These are phyloP conservation scores for Micromys minutus DNA, from an alignment of 2,113 vertebrate genomes.

Conservation along the genomic window DNA sequence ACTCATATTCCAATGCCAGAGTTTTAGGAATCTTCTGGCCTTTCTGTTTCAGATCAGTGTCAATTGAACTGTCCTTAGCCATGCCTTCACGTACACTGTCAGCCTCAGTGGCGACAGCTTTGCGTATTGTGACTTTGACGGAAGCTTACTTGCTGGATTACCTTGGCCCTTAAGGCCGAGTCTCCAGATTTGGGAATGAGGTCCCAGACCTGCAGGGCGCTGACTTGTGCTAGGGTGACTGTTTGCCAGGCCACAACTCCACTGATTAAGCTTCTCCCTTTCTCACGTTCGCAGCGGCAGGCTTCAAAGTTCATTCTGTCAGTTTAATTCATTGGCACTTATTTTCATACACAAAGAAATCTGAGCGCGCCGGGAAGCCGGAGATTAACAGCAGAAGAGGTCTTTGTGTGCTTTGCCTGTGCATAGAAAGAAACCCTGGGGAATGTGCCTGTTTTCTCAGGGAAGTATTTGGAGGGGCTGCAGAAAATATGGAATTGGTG, in stretches of 20 bases:
- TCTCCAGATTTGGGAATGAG: neutral
- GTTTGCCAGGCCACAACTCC: neutral
- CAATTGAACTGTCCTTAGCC: neutral
- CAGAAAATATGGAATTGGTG: neutral
- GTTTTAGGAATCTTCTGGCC: neutral
- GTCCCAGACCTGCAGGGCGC: neutral
- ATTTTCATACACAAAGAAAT: conserved; percentile 37
- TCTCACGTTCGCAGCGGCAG: neutral
- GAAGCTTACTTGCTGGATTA: neutral
- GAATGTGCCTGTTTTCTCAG: neutral
- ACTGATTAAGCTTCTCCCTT: neutral
- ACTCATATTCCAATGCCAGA: neutral
- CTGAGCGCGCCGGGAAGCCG: neutral
- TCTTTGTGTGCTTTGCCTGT: neutral
- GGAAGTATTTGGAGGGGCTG: neutral
- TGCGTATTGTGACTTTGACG: neutral
- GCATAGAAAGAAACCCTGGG: neutral
- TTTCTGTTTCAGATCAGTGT: neutral
- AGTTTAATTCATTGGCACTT: neutral
- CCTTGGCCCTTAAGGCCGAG: neutral
- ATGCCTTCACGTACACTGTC: neutral
- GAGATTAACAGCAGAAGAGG: neutral
- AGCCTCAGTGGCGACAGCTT: neutral
- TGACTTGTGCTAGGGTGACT: neutral
- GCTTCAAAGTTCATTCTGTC: neutral